These are phyloP conservation scores for Camponotus fellah DNA, from an alignment of 2,888 invertebrate species.

Conservation along the genomic window DNA sequence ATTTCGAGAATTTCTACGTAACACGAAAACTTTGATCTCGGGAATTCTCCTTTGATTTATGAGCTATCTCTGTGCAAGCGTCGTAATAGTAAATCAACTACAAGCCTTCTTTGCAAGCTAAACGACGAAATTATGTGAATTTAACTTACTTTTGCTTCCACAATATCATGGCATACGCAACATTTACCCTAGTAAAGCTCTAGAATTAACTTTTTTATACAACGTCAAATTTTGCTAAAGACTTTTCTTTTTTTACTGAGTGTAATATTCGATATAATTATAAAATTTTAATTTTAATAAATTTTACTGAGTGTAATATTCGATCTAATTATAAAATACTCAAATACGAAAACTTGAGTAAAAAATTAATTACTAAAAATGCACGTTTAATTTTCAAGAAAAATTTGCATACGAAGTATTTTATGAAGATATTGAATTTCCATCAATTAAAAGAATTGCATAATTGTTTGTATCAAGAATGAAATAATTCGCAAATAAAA, in stretches of 20 bases:
- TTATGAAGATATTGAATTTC: not conserved
- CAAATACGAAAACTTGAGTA: not conserved
- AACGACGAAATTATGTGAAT: slow-evolving; percentile 3
- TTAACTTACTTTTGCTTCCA: slow-evolving; percentile 11
- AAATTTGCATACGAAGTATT: not conserved
- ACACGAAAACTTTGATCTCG: slow-evolving; percentile 34
- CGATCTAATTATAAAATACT: not conserved
- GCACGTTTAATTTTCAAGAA: not conserved
- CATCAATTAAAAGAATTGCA: not conserved
- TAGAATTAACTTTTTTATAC: slow-evolving; percentile 2
- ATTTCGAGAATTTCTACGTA: slow-evolving; percentile 40
- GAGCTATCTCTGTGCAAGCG: not conserved
- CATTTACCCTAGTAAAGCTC: not conserved
- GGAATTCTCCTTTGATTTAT: slow-evolving; percentile 27
- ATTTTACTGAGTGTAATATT: not conserved
- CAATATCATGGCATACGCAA: not conserved
- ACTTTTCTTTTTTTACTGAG: not conserved
- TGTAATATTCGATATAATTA: slow-evolving; percentile 4
- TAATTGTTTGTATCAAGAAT: not conserved
- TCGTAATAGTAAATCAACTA: slow-evolving; percentile 45
- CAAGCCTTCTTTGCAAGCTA: not conserved
- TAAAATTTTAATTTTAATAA: too few species aligned
- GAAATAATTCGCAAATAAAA: not conserved
- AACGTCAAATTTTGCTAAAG: not conserved
- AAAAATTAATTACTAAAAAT: not conserved